Base-by-base conservation (phyloP, 2,888 invertebrate species). In the Conops quadrifasciatus region DNA sequence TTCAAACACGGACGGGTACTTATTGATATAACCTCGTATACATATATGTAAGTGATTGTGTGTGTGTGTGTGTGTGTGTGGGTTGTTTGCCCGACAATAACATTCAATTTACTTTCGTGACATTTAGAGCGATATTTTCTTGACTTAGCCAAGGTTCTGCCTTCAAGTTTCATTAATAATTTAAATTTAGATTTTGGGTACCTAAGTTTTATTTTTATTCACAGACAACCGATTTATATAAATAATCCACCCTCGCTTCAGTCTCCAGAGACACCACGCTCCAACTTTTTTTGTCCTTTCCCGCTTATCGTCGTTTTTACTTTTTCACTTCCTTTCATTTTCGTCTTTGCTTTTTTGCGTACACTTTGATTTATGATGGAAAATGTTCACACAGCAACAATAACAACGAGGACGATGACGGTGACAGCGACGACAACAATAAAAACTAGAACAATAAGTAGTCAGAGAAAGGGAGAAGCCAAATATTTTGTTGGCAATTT, bases 401-500 rank as follows among this genome's bases (percentile, higher is more conserved):
- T 36, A 60, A 49, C 16, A 62, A 15, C 16, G 13, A 19, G 19
- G 15, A 1, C 49, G 19, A 49, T 13, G 19, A 49, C 49, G 4
- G 9, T 36, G 36, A 36, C 9, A 36, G 9, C 7, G 7, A 21
- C 2, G 11, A 21, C 5, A 11, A 53, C 19, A n/a, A 49, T 19
- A n/a, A 49, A 1, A 49, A 3, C 49, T 11, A 49, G 9, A 13
- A 49, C 53, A 21, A 9, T 4, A 53, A 53, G 11, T 53, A n/a
- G 53, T 36, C 21, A 21, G 4, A 51, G 59, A 49, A 47, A 49
- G 53, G 64, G 16, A 16, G 51, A 62, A 62, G 43, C 15, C 43
- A 58, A 70, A 64, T 47, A 56, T 64, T 4, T 59, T 64, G 45
- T 59, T 73, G 73, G 73, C 73, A 73, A 70, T 72, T 73, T 73